These are phyloP conservation scores for Seriola quinqueradiata DNA, from an alignment of 2,113 vertebrate species.

Conservation along the genomic window DNA sequence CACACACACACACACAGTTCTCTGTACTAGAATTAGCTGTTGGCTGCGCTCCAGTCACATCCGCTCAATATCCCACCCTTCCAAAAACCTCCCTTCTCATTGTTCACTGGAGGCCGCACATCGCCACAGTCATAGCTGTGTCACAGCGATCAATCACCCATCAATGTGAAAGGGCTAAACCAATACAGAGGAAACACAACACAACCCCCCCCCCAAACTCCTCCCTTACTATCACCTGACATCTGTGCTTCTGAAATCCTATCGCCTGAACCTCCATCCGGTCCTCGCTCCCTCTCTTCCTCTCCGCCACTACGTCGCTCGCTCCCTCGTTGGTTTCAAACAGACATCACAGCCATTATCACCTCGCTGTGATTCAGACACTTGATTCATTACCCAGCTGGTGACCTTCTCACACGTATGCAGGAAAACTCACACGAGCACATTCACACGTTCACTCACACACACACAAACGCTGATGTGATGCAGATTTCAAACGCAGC, in stretches of 20 bases:
- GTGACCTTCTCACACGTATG: slow-evolving; percentile 34
- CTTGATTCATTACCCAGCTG: slow-evolving; percentile 46
- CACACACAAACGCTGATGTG: not conserved
- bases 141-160: slow-evolving; percentile 75
- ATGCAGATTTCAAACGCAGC: not conserved
- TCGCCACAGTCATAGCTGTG: slow-evolving; percentile 73
- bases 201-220: slow-evolving; percentile 11
- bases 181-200: slow-evolving; percentile 45
- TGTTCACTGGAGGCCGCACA: slow-evolving; percentile 64
- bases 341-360: slow-evolving; percentile 51
- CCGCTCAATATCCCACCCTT: slow-evolving; percentile 72
- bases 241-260: slow-evolving; percentile 16
- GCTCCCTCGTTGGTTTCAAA: slow-evolving; percentile 13
- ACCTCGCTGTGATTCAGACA: slow-evolving; percentile 41
- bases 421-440: not conserved
- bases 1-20: slow-evolving; percentile 32
- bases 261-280: slow-evolving; percentile 21
- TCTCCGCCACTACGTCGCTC: not conserved
- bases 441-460: slow-evolving; percentile 6
- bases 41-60: slow-evolving; percentile 73
- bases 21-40: slow-evolving; percentile 67
- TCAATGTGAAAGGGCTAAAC: slow-evolving; percentile 63
- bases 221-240: slow-evolving; percentile 19
- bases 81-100: slow-evolving; percentile 69
- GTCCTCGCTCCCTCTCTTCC: not conserved